Percentiles rank a stretch among this genome's conserved stretches.
These are phyloP conservation scores for Pygoscelis antarcticus DNA, from an alignment of 2,113 vertebrate genomes.

Conservation along the genomic window DNA sequence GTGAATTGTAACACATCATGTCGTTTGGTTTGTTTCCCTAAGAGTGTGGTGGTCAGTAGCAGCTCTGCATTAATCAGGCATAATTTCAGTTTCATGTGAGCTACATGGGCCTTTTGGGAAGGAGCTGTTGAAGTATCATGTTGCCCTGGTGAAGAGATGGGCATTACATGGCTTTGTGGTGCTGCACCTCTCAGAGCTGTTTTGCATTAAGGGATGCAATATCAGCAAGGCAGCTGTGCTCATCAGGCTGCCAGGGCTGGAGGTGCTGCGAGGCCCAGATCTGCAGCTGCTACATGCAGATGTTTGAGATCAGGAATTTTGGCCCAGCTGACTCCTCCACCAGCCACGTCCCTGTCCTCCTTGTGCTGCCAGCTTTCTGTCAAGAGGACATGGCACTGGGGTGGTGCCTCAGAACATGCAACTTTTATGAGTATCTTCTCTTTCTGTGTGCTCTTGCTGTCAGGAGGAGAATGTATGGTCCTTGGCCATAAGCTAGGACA, in stretches of 20 bases:
- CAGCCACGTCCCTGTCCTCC: neutral
- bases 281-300: neutral
- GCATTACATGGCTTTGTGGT: neutral
- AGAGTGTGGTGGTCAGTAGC: neutral
- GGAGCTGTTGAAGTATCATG: neutral
- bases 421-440: neutral
- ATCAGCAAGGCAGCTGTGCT: neutral
- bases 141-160: neutral
- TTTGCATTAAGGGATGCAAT: neutral
- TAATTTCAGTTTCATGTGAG: neutral
- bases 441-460: neutral
- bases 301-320: neutral
- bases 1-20: rapidly evolving
- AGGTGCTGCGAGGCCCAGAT: neutral
- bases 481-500: neutral
- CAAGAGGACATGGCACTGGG: rapidly evolving
- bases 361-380: neutral
- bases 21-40: neutral
- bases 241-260: neutral
- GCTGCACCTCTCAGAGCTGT: neutral
- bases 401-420: neutral
- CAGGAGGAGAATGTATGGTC: neutral
- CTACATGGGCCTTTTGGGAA: neutral
- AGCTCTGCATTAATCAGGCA: neutral
- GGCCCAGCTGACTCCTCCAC: neutral